Conservation (phyloP, 2,888 invertebrate genomes). For the Drosophila robusta region DNA sequence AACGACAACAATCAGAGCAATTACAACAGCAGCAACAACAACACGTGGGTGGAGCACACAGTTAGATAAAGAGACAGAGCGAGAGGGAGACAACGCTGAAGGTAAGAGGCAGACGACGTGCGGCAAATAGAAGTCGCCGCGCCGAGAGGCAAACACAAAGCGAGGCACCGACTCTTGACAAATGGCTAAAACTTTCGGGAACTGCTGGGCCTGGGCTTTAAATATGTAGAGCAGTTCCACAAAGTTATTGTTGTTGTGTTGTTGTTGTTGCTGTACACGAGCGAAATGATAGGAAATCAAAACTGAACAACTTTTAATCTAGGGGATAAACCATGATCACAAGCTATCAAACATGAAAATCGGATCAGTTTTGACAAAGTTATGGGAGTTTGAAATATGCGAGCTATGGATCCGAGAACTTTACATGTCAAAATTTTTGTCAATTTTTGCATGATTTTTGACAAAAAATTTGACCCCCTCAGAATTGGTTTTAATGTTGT, state of each 20-base stretch:
- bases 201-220: conserved; percentile 2
- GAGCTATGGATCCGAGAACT: no score
- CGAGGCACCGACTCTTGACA: conserved; percentile 43
- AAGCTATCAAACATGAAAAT: no score
- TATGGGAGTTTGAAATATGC: no score
- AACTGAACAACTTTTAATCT: conserved; percentile 23
- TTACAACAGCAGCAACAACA: conserved; percentile 18
- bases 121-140: conserved; percentile 20
- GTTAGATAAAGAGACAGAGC: neutral
- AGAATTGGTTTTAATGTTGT: no score
- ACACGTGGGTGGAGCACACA: conserved; percentile 4
- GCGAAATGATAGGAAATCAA: conserved; percentile 41
- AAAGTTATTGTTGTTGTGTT: conserved; percentile 3
- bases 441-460: no score
- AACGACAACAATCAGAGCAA: conserved; percentile 30
- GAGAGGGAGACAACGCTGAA: neutral
- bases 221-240: conserved; percentile 7
- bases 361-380: no score
- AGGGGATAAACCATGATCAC: neutral
- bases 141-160: conserved; percentile 10
- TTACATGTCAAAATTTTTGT: no score
- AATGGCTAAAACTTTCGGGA: conserved; percentile 34
- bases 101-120: neutral
- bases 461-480: no score
- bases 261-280: conserved; percentile 3